Evolutionary conservation across 1,140 invertebrate species (phyloP).

Genomic region (Drosophila obscura): DNA sequence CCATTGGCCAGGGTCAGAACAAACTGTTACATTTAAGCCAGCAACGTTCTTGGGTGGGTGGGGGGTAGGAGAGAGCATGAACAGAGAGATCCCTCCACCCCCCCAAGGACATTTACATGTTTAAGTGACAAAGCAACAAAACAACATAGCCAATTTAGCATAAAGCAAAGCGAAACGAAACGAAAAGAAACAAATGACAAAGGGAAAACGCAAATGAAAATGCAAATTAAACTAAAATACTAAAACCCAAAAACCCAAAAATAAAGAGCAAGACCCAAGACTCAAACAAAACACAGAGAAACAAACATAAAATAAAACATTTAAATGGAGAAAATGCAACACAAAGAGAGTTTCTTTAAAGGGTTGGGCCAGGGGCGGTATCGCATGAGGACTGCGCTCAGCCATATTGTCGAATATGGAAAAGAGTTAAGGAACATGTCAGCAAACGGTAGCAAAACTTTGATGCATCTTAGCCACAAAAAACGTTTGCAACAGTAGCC

Average conservation of each 20-base stretch:
- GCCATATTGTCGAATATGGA: too few relatives aligned
- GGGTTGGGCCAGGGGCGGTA: neutral
- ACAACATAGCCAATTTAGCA: conserved; percentile 80
- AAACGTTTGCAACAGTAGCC: too few relatives aligned
- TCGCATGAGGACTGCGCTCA: too few relatives aligned
- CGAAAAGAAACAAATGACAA: too few relatives aligned
- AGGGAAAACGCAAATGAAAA: conserved; percentile 44
- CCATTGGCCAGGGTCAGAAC: conserved; percentile 26
- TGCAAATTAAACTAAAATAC: conserved; percentile 42
- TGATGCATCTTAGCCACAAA: too few relatives aligned
- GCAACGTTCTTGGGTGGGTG: conserved; percentile 10
- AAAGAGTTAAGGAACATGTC: too few relatives aligned
- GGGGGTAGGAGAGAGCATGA: neutral
- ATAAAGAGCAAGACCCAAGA: conserved; percentile 15
- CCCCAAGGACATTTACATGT: conserved; percentile 57
- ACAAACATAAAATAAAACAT: conserved; percentile 69
- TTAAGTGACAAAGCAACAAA: conserved; percentile 76
- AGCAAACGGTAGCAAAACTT: too few relatives aligned
- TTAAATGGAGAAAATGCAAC: conserved; percentile 60
- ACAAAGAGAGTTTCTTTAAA: conserved; percentile 31
- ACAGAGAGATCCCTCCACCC: conserved; percentile 1
- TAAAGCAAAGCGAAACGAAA: conserved; percentile 51
- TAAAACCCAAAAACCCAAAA: conserved; percentile 25
- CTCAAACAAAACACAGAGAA: conserved; percentile 37
- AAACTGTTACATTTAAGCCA: conserved; percentile 73